phyloP scores from a whole-genome alignment of 1,140 invertebrate species.

The Polyergus mexicanus region DNA sequence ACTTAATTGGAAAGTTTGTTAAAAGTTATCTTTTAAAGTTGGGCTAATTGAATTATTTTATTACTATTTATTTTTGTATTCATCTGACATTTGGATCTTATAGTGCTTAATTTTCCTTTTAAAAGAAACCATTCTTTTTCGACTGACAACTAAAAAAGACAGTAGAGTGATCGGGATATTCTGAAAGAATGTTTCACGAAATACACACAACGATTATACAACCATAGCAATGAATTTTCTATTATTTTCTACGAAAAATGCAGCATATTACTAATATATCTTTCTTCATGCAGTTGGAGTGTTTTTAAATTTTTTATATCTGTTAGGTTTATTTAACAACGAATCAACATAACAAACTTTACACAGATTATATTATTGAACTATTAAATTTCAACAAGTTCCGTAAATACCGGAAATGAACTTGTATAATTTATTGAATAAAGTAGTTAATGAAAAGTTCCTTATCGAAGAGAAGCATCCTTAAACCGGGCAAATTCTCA shows the following conservation, averaged over 20 bases:
- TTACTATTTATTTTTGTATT: slow-evolving; percentile 24
- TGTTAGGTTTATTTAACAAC: slow-evolving; percentile 13
- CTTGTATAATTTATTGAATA: slow-evolving; percentile 47
- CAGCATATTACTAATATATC: not conserved
- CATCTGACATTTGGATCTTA: not conserved
- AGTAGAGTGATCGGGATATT: not conserved
- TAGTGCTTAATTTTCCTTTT: not conserved
- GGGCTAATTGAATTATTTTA: slow-evolving; percentile 46
- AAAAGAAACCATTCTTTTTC: slow-evolving; percentile 9
- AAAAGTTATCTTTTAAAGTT: slow-evolving; percentile 28
- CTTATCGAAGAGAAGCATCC: slow-evolving; percentile 18
- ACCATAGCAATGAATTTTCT: not conserved
- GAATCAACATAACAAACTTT: not conserved
- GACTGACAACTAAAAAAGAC: not conserved
- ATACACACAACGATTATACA: not conserved
- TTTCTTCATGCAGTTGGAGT: not conserved
- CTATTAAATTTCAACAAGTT: slow-evolving; percentile 3
- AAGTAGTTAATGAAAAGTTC: slow-evolving; percentile 46
- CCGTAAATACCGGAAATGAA: slow-evolving; percentile 32
- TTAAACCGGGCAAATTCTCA: slow-evolving; percentile 23
- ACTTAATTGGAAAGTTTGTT: not conserved
- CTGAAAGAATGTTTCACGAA: not conserved
- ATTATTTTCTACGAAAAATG: not conserved
- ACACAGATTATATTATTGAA: not conserved
- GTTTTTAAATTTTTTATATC: not conserved